Conservation (phyloP, 2,888 invertebrate species). For the Cynaeus angustus region DNA sequence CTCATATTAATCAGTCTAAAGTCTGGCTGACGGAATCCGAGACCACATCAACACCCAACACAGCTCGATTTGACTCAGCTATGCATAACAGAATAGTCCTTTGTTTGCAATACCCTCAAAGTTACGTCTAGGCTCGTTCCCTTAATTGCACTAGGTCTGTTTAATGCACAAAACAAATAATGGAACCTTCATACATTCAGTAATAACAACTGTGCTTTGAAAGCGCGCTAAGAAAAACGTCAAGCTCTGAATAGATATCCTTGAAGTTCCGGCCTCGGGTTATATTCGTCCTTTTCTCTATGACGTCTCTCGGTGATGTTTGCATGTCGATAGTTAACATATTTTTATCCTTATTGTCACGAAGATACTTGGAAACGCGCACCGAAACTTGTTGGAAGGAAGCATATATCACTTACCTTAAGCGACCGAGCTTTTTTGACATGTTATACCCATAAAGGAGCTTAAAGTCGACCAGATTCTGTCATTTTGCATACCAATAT, state of each 20-base stretch:
- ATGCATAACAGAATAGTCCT: conserved; percentile 48
- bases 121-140: conserved; percentile 45
- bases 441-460: conserved; percentile 28
- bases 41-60: conserved; percentile 42
- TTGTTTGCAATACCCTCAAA: conserved; percentile 50
- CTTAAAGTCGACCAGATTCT: conserved; percentile 1
- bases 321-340: conserved; percentile 39
- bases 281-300: conserved; percentile 29
- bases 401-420: conserved; percentile 22
- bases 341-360: conserved; percentile 20
- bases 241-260: conserved; percentile 27
- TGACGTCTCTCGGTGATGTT: conserved; percentile 27
- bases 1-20: conserved; percentile 30
- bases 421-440: conserved; percentile 25
- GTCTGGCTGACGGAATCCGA: conserved; percentile 14
- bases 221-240: conserved; percentile 24
- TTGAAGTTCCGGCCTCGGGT: conserved; percentile 13
- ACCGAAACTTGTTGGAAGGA: conserved; percentile 2
- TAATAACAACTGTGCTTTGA: conserved; percentile 16
- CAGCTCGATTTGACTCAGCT: conserved; percentile 34
- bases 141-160: conserved; percentile 46
- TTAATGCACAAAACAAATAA: conserved; percentile 45
- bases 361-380: conserved; percentile 10
- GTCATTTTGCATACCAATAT: conserved; percentile 28
- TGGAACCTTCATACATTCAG: conserved; percentile 24